These are phyloP conservation scores for Turnix velox DNA, from an alignment of 2,113 vertebrate species.

Conservation along the genomic window DNA sequence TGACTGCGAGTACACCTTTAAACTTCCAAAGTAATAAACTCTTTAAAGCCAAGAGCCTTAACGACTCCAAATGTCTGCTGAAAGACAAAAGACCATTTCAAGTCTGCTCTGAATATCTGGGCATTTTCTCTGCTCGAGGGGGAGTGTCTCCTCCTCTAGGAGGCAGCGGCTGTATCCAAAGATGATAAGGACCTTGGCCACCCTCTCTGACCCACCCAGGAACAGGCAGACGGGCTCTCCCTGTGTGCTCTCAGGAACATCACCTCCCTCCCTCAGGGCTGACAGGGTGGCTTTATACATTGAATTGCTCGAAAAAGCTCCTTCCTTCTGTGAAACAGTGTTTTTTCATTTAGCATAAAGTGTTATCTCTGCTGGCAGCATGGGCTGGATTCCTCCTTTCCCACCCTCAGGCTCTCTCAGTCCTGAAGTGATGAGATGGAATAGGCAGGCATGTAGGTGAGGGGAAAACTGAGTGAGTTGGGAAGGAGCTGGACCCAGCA, in stretches of 20 bases:
- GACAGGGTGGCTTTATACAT: not conserved
- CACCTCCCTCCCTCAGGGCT: not conserved
- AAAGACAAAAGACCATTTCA: not conserved
- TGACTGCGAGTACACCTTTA: not conserved
- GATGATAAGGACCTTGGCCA: not conserved
- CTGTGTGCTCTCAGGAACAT: not conserved
- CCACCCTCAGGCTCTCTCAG: not conserved
- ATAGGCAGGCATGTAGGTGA: not conserved
- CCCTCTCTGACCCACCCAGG: not conserved
- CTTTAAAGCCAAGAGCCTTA: slow-evolving; percentile 58
- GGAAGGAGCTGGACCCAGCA: not conserved
- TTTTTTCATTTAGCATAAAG: not conserved
- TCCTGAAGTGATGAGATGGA: rapidly evolving
- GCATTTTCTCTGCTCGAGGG: not conserved
- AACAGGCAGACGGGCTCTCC: not conserved
- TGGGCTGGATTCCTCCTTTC: not conserved
- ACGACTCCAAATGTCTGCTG: not conserved
- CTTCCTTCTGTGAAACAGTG: not conserved
- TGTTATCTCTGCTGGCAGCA: rapidly evolving
- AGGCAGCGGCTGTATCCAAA: not conserved
- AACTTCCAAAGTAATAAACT: slow-evolving; percentile 28
- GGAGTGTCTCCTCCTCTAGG: rapidly evolving
- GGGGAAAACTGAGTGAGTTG: not conserved
- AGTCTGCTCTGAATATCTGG: not conserved
- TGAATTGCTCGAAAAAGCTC: not conserved